Conservation (phyloP, 2,797 vertebrate genomes). For the Remorina albescens region DNA sequence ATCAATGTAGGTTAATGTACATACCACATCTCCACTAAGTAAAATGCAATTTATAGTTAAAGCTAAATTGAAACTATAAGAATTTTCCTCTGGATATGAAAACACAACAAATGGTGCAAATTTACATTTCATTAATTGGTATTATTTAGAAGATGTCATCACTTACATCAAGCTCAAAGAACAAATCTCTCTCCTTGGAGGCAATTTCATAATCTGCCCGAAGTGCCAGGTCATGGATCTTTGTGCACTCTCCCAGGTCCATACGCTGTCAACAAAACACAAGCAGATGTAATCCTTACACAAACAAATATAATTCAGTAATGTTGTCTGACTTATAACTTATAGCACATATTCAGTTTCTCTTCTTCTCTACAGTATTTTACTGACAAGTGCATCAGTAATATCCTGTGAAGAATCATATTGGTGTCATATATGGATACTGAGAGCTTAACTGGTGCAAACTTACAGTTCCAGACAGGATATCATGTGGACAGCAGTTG, state of each 20-base stretch:
- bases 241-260: slow-evolving; percentile 98
- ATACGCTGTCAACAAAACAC: slow-evolving; percentile 87
- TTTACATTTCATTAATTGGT: neutral
- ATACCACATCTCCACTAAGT: neutral
- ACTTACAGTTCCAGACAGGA: slow-evolving; percentile 97
- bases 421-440: neutral
- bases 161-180: slow-evolving; percentile 99
- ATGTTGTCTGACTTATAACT: neutral
- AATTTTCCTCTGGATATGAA: neutral
- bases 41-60: neutral
- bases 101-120: neutral
- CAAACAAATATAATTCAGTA: no score
- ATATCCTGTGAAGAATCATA: neutral
- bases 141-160: neutral
- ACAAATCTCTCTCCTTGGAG: slow-evolving; percentile 97
- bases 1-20: neutral
- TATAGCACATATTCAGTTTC: neutral
- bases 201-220: slow-evolving; percentile 99
- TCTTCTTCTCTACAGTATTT: neutral
- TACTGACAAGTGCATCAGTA: no score
- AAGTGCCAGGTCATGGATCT: slow-evolving; percentile 98
- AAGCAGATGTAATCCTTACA: slow-evolving; percentile 22
- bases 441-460: neutral
- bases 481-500: slow-evolving; percentile 99
- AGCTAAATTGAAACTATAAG: neutral